Percentiles rank a stretch among this genome's conserved stretches.
These are phyloP conservation scores for Linepithema humile DNA, from an alignment of 1,140 invertebrate species.

Conservation along the genomic window DNA sequence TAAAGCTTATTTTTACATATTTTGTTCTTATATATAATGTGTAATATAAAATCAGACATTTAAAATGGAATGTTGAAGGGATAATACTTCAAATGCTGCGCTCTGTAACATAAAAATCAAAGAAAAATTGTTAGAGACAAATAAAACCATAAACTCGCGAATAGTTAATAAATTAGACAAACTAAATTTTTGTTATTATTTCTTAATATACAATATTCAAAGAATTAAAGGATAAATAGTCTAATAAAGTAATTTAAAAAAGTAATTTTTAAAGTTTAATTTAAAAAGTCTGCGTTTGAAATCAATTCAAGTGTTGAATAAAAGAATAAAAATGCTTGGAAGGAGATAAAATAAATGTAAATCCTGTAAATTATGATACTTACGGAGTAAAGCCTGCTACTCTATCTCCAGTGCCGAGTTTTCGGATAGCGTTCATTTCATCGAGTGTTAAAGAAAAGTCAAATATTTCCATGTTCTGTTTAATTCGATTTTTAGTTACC, in stretches of 20 bases:
- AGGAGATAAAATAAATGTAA: slow-evolving; percentile 1
- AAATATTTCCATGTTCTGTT: slow-evolving; percentile 90
- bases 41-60: too few relatives aligned
- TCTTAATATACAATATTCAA: background rate
- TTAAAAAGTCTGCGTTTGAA: too few relatives aligned
- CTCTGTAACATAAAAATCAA: slow-evolving; percentile 67
- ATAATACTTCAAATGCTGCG: slow-evolving; percentile 71
- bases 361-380: slow-evolving; percentile 41
- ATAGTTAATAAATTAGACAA: background rate
- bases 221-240: too few relatives aligned
- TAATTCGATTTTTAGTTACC: slow-evolving; percentile 87
- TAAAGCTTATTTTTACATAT: too few relatives aligned
- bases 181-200: background rate
- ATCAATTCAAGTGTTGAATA: background rate
- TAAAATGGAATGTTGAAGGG: slow-evolving; percentile 76
- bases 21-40: too few relatives aligned
- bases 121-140: slow-evolving; percentile 7
- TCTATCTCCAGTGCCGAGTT: slow-evolving; percentile 69
- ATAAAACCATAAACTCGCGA: background rate
- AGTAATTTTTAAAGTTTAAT: too few relatives aligned
- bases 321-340: background rate
- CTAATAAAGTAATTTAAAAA: too few relatives aligned
- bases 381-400: slow-evolving; percentile 68
- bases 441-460: slow-evolving; percentile 88
- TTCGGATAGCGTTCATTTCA: slow-evolving; percentile 84